Evolutionary conservation across 2,888 invertebrate species (phyloP), one percentile per base, ranked within the genome.

Genomic region (Macaria liturata): DNA sequence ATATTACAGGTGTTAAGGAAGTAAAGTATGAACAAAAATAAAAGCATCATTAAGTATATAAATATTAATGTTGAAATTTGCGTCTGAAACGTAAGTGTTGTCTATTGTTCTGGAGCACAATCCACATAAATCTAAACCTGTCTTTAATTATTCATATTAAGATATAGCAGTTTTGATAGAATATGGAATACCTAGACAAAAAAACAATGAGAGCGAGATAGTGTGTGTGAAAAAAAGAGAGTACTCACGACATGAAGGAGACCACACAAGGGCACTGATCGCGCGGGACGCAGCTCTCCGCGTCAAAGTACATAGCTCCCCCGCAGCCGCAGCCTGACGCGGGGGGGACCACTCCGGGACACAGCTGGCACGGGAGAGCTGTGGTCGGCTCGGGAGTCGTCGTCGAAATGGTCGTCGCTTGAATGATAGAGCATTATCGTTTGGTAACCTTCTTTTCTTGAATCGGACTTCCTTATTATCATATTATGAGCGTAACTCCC

Each of bases 201-300:
- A n/a, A 20, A 20, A 20, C 20, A 20, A 20, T 20, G 20, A 20
- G 20, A 20, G 2, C 20, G 1, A 20, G 20, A 20, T 2, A 20
- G 20, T 20, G 20, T 20, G 20, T 20, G 20, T 20, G 20, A 2
- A 20, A 20, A 20, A 20, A 2, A 20, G 20, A 20, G 20, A 20
- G 39, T 9, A 78, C 86, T 84, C 49, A 89, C 90, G 86, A 67
- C 64, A 95, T 93, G 69, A 95, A 94, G 30, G 94, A 95, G 60
- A 95, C 93, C 46, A 95, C 88, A 77, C 98, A 98, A 0, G 97
- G 96, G 76, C 98, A 98, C 73, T 96, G 93, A 63, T 94, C 93
- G 57, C 94, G 90, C 0, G 93, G 76, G 4, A 96, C 95, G 81
- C 98, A 98, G 61, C 84, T 85, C 66, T 93, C 91, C 7, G 97